Evolutionary conservation across 2,797 vertebrate species (phyloP).

Genomic region (Cyclura pinguis): DNA sequence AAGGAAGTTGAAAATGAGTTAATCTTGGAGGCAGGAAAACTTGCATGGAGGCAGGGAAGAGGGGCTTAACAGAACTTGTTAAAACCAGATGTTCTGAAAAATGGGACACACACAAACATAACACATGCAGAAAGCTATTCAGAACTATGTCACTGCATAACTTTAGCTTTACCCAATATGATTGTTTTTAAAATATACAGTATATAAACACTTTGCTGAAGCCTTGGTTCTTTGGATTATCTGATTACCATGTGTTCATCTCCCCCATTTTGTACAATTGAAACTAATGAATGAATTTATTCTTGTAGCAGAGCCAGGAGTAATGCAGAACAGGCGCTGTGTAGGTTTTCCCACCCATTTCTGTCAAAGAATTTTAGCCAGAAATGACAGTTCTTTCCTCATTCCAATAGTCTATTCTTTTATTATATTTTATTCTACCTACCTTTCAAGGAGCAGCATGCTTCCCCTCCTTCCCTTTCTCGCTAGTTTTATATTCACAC

Average conservation of each 20-base stretch:
- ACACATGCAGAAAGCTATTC: constrained; percentile 67
- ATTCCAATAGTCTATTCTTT: not conserved
- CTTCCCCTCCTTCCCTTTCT: not conserved
- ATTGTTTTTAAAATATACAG: constrained; percentile 62
- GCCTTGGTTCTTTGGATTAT: constrained; percentile 60
- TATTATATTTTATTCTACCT: not conserved
- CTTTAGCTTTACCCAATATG: constrained; percentile 69
- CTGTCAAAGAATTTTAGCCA: constrained; percentile 9
- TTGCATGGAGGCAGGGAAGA: not conserved
- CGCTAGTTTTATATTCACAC: not conserved
- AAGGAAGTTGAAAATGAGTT: too few relatives aligned
- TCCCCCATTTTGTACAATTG: constrained; percentile 45
- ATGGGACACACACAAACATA: constrained; percentile 69
- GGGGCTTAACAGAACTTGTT: constrained; percentile 69
- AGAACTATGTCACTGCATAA: constrained; percentile 74
- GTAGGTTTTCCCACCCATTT: constrained; percentile 15
- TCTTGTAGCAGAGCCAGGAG: constrained; percentile 16
- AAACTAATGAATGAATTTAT: constrained; percentile 69
- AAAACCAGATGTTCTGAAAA: constrained; percentile 76
- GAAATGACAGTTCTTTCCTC: not conserved
- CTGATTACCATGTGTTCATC: constrained; percentile 61
- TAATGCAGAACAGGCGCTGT: not conserved
- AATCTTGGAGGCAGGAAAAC: too few relatives aligned
- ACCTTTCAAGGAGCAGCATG: not conserved
- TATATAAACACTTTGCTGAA: constrained; percentile 70